Base-by-base conservation (phyloP, 2,113 vertebrate genomes). In the Lichenostomus cassidix region DNA sequence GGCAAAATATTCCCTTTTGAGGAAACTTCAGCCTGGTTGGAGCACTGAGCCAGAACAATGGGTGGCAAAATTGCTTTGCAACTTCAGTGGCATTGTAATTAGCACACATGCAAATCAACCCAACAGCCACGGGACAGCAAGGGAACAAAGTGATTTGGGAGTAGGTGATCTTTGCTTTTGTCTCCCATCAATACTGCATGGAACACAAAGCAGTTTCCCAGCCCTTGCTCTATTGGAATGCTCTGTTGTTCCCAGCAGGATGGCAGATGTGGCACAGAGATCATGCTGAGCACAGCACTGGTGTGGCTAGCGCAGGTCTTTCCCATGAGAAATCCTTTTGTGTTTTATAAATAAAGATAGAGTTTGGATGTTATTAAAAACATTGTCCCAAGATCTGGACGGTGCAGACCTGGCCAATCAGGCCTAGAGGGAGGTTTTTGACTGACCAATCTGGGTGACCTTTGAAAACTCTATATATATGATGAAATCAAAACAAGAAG, bases 161-260 rank as follows among this genome's bases (percentile, higher is more conserved):
- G 78, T 7, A 70, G 85, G 19, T 55, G 62, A 89, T 74, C 33
- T 69, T 65, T 79, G 60, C 68, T 89, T 93, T 93, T 91, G 70
- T 89, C 55, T 94, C 15, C 33, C 70, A 82, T 92, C 75, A 91
- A 83, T 80, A 84, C 29, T 91, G 64, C 63, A 85, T 39, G 55
- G 35, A 87, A 62, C 70, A 91, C 83, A 91, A 79, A 96, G 67
- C 37, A 63, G 44, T 87, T 80, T 84, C 59, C 67, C 78, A 79
- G 47, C 63, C 49, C 24, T 2, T 89, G 59, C 84, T 96, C 89
- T 94, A 95, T 83, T 96, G 47, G 28, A 62, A 41, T 60, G 82
- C 63, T 87, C 17, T 70, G 55, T 67, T 77, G 70, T 67, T 96
- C 94, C 74, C 94, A 96, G 89, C 69, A 80, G 87, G 81, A 25